Conservation (phyloP, 2,797 vertebrate species). For the Clarias laeviceps region DNA sequence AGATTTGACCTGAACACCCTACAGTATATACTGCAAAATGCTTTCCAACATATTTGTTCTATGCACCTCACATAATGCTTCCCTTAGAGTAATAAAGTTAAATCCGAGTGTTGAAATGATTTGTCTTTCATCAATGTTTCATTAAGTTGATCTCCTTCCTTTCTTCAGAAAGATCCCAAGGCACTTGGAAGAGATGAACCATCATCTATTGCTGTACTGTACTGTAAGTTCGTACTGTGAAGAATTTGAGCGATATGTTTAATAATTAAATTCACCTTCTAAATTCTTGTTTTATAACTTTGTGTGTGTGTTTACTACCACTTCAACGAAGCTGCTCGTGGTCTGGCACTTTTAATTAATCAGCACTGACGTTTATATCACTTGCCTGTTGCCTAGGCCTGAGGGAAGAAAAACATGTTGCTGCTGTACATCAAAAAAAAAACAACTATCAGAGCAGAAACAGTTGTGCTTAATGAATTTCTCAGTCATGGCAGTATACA, state of each 20-base stretch:
- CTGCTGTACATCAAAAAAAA: slow-evolving; percentile 29
- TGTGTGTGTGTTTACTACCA: background rate
- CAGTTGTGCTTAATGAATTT: slow-evolving; percentile 30
- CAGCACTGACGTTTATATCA: slow-evolving; percentile 3
- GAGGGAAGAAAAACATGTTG: slow-evolving; percentile 28
- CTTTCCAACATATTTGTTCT: background rate
- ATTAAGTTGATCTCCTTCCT: background rate
- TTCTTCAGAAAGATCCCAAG: background rate
- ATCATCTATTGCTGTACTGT: background rate
- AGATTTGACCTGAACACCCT: too few relatives aligned
- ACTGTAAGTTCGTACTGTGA: background rate
- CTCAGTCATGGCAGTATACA: background rate
- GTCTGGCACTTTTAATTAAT: background rate
- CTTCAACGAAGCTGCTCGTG: background rate
- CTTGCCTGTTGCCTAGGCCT: slow-evolving; percentile 38
- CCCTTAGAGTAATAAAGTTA: background rate
- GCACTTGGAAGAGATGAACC: background rate
- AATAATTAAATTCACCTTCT: background rate
- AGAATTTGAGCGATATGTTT: background rate
- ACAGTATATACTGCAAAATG: background rate
- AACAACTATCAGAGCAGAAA: slow-evolving; percentile 37
- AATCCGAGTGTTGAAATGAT: background rate
- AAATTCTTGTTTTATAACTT: background rate
- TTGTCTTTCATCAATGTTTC: background rate
- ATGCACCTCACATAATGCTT: background rate